A percentile compares a stretch with the other conserved stretches of the same genome.
phyloP scores from a whole-genome alignment of 2,888 invertebrate genomes.

The Marasmarcha lunaedactyla region DNA sequence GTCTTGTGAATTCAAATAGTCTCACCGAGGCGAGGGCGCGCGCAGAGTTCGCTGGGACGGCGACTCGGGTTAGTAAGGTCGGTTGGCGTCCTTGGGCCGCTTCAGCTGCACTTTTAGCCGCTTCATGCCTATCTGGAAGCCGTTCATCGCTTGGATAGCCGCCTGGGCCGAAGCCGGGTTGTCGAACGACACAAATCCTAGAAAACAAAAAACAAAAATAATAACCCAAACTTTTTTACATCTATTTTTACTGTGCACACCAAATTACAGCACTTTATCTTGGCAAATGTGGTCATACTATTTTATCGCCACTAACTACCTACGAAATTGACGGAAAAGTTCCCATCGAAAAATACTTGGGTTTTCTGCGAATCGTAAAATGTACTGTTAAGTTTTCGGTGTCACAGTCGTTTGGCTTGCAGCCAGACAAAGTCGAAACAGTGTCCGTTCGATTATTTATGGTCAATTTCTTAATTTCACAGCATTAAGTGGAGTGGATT shows the following conservation, averaged over 20 bases:
- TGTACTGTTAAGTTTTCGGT: no score
- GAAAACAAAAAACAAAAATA: conserved; percentile 32
- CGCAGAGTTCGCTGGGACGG: conserved; percentile 64
- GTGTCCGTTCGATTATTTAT: not conserved
- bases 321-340: no score
- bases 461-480: conserved; percentile 1
- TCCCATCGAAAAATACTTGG: no score
- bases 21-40: not conserved
- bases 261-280: no score
- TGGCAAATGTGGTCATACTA: no score
- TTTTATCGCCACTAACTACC: no score
- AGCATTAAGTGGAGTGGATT: conserved; percentile 1
- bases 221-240: no score
- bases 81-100: conserved; percentile 97
- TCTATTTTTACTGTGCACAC: not conserved
- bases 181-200: conserved; percentile 99
- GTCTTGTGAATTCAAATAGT: no score
- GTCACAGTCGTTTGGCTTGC: not conserved
- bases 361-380: no score
- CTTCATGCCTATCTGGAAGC: conserved; percentile 99
- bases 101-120: conserved; percentile 99
- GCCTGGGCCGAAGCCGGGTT: conserved; percentile 98
- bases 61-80: conserved; percentile 91
- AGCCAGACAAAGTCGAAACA: not conserved
- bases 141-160: conserved; percentile 99